Conservation (phyloP, 1,140 invertebrate species). For the Sesamia nonagrioides region DNA sequence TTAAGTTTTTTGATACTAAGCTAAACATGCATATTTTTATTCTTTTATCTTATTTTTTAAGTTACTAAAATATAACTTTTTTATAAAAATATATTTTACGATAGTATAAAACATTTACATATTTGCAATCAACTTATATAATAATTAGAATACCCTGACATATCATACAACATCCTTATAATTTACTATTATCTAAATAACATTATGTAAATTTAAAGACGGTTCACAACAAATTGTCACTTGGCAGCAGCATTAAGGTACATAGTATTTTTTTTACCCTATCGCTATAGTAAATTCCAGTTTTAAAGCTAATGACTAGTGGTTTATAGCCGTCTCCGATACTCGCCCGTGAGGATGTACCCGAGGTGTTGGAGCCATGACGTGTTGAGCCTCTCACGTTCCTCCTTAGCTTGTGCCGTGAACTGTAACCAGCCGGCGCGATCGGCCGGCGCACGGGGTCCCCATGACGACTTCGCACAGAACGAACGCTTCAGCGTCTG, state of each 20-base stretch:
- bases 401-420: slow-evolving; percentile 75
- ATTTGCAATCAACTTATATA: background rate
- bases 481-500: slow-evolving; percentile 86
- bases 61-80: too few species aligned
- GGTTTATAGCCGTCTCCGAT: slow-evolving; percentile 39
- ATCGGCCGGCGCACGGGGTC: slow-evolving; percentile 87
- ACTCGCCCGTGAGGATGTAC: slow-evolving; percentile 61
- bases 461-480: slow-evolving; percentile 87
- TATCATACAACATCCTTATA: background rate
- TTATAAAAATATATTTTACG: slow-evolving; percentile 6
- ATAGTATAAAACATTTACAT: slow-evolving; percentile 1
- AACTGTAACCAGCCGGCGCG: slow-evolving; percentile 87
- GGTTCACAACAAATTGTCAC: background rate
- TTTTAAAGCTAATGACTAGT: background rate
- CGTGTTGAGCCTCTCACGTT: slow-evolving; percentile 38
- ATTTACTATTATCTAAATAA: slow-evolving; percentile 2
- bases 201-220: background rate
- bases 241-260: background rate
- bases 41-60: too few species aligned
- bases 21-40: too few species aligned
- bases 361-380: slow-evolving; percentile 59
- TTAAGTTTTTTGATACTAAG: too few species aligned
- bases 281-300: background rate
- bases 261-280: background rate
- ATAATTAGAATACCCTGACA: slow-evolving; percentile 3